phyloP scores from a whole-genome alignment of 2,113 vertebrate species.

The Procavia capensis region DNA sequence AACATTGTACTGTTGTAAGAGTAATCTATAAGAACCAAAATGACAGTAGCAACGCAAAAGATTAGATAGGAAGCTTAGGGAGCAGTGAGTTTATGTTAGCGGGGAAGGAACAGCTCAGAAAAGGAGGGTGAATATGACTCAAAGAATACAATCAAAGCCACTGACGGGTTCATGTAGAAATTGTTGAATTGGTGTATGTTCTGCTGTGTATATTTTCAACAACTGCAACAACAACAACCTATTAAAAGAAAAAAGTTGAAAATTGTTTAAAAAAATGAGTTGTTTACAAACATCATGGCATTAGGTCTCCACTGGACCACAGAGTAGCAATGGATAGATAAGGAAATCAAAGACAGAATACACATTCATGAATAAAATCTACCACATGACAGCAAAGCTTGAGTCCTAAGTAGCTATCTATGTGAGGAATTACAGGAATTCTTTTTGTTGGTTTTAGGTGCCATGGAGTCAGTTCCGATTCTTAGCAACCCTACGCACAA shows the following conservation, averaged over 20 bases:
- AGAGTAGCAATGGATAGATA: neutral
- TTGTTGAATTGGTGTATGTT: neutral
- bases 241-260: neutral
- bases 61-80: neutral
- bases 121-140: neutral
- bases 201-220: neutral
- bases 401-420: neutral
- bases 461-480: no score
- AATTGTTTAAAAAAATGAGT: neutral
- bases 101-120: neutral
- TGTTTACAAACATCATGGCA: neutral
- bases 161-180: neutral
- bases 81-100: neutral
- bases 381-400: neutral
- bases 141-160: neutral
- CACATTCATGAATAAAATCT: neutral
- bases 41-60: neutral
- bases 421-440: neutral
- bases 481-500: no score
- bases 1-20: neutral
- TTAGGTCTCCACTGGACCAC: neutral
- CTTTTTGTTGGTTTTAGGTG: no score
- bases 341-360: neutral
- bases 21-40: neutral
- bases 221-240: neutral